phyloP scores from a whole-genome alignment of 2,113 vertebrate genomes.

The Fukomys damarensis region DNA sequence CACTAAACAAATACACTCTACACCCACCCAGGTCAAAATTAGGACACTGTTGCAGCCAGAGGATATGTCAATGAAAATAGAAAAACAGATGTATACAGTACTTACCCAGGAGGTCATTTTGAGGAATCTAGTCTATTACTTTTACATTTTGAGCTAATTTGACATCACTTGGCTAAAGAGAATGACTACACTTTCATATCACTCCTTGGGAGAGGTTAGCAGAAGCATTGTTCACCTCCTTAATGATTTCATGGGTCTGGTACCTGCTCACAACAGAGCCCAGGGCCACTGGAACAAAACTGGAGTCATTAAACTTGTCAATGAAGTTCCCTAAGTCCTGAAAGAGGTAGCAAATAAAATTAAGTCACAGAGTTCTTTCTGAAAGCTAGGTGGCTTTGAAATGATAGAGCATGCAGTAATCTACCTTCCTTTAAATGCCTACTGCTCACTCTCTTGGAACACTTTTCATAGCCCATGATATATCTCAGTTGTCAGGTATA shows the following conservation, averaged over 20 bases:
- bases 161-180: slow-evolving; percentile 24
- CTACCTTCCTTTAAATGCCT: too few relatives aligned
- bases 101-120: slow-evolving; percentile 58
- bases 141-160: slow-evolving; percentile 60
- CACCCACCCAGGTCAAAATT: background rate
- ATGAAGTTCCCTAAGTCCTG: slow-evolving; percentile 85
- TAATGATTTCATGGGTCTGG: slow-evolving; percentile 69
- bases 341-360: background rate
- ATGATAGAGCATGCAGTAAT: background rate
- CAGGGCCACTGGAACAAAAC: slow-evolving; percentile 84
- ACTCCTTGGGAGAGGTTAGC: slow-evolving; percentile 78
- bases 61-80: background rate
- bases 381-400: background rate
- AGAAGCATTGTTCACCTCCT: slow-evolving; percentile 83
- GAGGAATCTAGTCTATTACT: slow-evolving; percentile 62
- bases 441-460: background rate
- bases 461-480: background rate
- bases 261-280: slow-evolving; percentile 80
- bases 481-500: background rate
- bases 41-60: background rate
- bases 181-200: slow-evolving; percentile 24
- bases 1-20: background rate
- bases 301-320: slow-evolving; percentile 76
- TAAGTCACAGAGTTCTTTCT: background rate
- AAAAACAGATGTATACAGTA: background rate